These are phyloP conservation scores for Germaria angustata DNA, from an alignment of 2,888 invertebrate genomes.

Conservation along the genomic window DNA sequence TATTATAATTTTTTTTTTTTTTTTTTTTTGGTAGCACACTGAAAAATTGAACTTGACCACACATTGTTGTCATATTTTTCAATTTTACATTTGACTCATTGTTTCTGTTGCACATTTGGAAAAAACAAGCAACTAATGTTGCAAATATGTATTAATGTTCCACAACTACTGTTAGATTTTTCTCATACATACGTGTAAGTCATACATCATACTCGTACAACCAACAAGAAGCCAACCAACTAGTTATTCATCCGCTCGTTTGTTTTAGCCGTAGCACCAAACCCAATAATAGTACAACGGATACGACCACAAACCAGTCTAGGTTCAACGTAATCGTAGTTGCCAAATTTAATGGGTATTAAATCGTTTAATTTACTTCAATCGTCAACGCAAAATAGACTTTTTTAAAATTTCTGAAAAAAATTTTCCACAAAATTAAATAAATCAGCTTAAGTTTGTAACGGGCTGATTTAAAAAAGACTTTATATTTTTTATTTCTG, in stretches of 20 bases:
- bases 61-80: conserved; percentile 55
- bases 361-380: no score
- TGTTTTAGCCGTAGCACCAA: background rate
- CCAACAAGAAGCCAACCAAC: conserved; percentile 4
- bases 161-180: conserved; percentile 48
- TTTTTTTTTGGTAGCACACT: conserved; percentile 19
- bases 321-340: conserved; percentile 19
- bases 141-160: conserved; percentile 44
- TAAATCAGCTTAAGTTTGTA: no score
- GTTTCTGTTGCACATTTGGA: conserved; percentile 32
- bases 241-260: conserved; percentile 26
- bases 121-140: conserved; percentile 48
- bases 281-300: conserved; percentile 7
- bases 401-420: no score
- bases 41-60: conserved; percentile 58
- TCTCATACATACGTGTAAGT: conserved; percentile 31
- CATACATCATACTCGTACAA: conserved; percentile 40
- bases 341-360: background rate
- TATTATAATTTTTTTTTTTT: no score
- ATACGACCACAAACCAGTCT: conserved; percentile 48
- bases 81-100: background rate
- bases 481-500: no score
- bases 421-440: no score
- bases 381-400: no score
- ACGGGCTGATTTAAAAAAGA: no score